Conservation (phyloP, 2,113 vertebrate genomes). For the Xerus inauris region DNA sequence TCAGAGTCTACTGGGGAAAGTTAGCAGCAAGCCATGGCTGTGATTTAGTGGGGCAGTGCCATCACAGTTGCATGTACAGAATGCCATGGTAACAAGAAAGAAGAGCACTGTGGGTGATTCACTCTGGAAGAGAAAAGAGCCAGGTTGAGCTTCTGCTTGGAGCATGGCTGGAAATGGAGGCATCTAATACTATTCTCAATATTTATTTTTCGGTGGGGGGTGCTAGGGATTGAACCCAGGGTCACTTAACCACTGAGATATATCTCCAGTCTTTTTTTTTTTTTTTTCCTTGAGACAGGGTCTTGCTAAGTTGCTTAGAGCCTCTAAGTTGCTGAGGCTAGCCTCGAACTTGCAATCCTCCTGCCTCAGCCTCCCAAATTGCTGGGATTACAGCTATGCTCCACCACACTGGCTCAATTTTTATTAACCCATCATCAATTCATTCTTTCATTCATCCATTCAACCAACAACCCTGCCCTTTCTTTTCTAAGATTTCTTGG, state of each 20-base stretch:
- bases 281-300: no score
- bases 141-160: background rate
- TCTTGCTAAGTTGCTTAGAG: no score
- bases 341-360: no score
- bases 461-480: background rate
- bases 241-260: no score
- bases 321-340: no score
- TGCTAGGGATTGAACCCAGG: no score
- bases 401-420: background rate
- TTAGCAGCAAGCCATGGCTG: background rate
- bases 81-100: background rate
- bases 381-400: no score
- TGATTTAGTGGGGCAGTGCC: background rate
- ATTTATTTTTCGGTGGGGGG: no score
- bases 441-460: background rate
- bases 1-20: background rate
- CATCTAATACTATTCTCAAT: background rate
- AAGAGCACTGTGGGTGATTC: background rate
- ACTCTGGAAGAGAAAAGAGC: background rate
- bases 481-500: background rate
- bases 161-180: background rate
- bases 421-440: background rate
- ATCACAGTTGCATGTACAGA: background rate
- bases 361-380: no score
- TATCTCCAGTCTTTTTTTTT: no score